Evolutionary conservation across 1,140 invertebrate genomes (phyloP), one percentile per base, ranked within the genome.

Genomic region (Drosophila varians): DNA sequence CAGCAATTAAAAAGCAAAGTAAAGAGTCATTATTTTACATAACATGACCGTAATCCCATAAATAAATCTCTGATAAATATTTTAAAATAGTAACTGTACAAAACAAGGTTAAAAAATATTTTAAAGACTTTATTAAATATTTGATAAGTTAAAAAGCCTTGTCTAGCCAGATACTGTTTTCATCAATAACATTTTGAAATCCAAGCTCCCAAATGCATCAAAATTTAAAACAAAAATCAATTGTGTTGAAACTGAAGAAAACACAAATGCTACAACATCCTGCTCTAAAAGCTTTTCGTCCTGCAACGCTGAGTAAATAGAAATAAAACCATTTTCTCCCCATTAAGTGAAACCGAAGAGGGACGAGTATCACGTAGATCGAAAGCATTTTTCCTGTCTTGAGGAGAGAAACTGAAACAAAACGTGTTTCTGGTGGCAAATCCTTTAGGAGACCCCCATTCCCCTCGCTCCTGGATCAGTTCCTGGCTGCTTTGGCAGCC

Each of bases 331-430:
- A 69, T 69, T 71, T 49, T 11, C 65, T 51, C 26, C 23, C 65
- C 23, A 71, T 58, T 60, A 71, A 71, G 23, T 11, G 68, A 8
- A 71, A 21, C 23, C 25, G 7, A 19, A 58, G 47, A 60, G 28
- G 54, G 31, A 71, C 16, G 19, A 60, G 46, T 55, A 71, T 71
- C 68, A 71, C 68, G 65, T 68, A 69, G 65, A 68, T 56, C 51
- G 42, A 69, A 45, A 64, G 60, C 60, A 64, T 61, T 64, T 66
- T 34, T 52, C 47, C 21, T 51, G 14, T 45, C 54, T 51, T 64
- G 55, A 62, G 58, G 54, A 38, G 46, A 70, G 53, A 69, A 69
- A 51, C 38, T 57, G 65, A 71, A 71, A 65, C 60, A 66, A 65
- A 66, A 66, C 60, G 61, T 52, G 64, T 68, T 53, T 7, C 60